Evolutionary conservation across 2,113 vertebrate genomes (phyloP).

Genomic region (Rhizomys pruinosus): DNA sequence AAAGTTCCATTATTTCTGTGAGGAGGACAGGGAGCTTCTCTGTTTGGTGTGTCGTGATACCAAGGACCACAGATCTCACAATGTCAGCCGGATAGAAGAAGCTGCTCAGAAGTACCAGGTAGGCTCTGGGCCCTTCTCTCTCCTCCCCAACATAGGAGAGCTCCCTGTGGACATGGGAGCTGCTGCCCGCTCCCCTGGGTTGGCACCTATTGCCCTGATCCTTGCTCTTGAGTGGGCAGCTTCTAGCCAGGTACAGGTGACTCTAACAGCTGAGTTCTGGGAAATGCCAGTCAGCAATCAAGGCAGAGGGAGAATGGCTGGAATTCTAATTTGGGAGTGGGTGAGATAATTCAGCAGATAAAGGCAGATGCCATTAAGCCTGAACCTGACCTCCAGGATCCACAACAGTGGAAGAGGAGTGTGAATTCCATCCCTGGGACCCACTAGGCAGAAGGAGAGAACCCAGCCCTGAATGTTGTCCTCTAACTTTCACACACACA

Average conservation of each 20-base stretch:
- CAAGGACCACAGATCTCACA: not conserved
- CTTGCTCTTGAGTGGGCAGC: not conserved
- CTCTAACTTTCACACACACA: not conserved
- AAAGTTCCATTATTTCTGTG: constrained; percentile 43
- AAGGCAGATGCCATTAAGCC: too few relatives aligned
- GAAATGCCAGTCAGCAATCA: not conserved
- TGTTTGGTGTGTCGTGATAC: not conserved
- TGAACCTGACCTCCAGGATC: not conserved
- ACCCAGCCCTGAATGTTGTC: not conserved
- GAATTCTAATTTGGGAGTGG: not conserved
- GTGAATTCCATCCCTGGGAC: not conserved
- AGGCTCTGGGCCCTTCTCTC: not conserved
- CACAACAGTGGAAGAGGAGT: not conserved
- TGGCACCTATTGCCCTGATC: accelerated
- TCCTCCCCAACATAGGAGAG: not conserved
- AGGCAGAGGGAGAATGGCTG: not conserved
- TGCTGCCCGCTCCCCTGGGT: not conserved
- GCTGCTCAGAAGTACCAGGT: constrained; percentile 39
- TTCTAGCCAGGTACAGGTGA: too few relatives aligned
- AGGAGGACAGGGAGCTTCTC: not conserved
- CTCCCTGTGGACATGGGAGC: too few relatives aligned
- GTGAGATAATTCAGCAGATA: not conserved
- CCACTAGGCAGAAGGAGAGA: not conserved
- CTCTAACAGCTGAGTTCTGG: too few relatives aligned
- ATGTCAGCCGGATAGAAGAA: not conserved